Evolutionary conservation across 2,797 vertebrate genomes (phyloP), one percentile per base, ranked within the genome.

Genomic region (Chaetophractus vellerosus): DNA sequence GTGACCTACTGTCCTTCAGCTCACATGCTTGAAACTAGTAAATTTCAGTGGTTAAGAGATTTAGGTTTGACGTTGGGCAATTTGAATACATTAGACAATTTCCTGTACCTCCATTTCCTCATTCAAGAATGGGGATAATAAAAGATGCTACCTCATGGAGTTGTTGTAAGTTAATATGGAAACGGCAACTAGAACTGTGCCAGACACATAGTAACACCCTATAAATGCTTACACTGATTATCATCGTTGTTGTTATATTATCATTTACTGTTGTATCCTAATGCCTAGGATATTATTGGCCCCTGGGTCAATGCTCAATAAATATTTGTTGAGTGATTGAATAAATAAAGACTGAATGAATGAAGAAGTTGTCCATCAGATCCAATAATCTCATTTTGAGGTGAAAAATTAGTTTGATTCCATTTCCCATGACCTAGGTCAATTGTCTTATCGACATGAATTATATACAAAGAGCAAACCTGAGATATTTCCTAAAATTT

Each of bases 371-470:
- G 72, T 69, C 71, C 59, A 68, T 59, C 28, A 82, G 41, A 68
- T 33, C 50, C 76, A 69, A 74, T 36, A 33, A 90, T 72, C 11
- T 90, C 78, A 81, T 88, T 85, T 76, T 36, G 75, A 94, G 61
- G 61, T 76, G 38, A 84, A 92, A 86, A 80, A 85, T 26, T 57
- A 50, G 52, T 78, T 33, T 66, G 80, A 90, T 85, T 91, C 55
- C 84, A 38, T 72, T 95, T 92, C 55, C 24, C n/a, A 19, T 41
- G 26, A 84, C 63, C n/a, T 78, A 81, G 64, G 78, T 24, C 31
- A 78, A 85, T 19, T 28, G 6, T 81, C 28, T 75, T 85, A 93
- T 24, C 64, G 28, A 94, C 21, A 18, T 9, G 31, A 88, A 87
- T 66, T 57, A 80, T 9, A 82, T 59, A 75, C 64, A 94, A 61